Conservation (phyloP, 2,797 vertebrate genomes). For the Geotrypetes seraphini region DNA sequence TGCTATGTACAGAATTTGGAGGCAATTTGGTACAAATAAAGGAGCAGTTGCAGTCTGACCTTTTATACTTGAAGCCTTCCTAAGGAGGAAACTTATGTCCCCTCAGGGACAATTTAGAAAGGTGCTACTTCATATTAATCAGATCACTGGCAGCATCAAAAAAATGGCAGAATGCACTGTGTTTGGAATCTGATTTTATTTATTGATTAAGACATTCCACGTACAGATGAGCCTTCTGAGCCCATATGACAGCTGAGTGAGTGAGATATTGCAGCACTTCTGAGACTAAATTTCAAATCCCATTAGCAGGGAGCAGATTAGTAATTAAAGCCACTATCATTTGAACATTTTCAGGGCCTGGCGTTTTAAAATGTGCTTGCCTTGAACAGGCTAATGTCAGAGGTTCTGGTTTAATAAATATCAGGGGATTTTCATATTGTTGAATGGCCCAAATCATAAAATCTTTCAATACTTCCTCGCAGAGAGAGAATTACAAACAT, state of each 20-base stretch:
- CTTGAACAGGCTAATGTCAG: too few relatives aligned
- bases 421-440: too few relatives aligned
- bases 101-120: slow-evolving; percentile 8
- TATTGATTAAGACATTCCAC: background rate
- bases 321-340: background rate
- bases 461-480: too few relatives aligned
- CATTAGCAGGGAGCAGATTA: accelerated
- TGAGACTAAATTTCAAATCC: background rate
- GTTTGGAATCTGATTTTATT: slow-evolving; percentile 16
- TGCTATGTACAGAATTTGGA: too few relatives aligned
- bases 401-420: too few relatives aligned
- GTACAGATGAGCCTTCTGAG: slow-evolving; percentile 18
- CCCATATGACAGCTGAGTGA: accelerated
- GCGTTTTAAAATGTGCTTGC: too few relatives aligned
- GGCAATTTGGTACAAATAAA: background rate
- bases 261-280: background rate
- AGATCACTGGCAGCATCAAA: slow-evolving; percentile 26
- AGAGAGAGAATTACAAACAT: too few relatives aligned
- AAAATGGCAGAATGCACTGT: slow-evolving; percentile 29
- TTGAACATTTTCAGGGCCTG: too few relatives aligned
- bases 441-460: too few relatives aligned
- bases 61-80: background rate
- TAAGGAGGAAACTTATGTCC: background rate
- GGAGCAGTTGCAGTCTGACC: background rate
- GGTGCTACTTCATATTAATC: slow-evolving; percentile 26